phyloP scores from a whole-genome alignment of 2,797 vertebrate species.

The Mormyrops attenuatus region DNA sequence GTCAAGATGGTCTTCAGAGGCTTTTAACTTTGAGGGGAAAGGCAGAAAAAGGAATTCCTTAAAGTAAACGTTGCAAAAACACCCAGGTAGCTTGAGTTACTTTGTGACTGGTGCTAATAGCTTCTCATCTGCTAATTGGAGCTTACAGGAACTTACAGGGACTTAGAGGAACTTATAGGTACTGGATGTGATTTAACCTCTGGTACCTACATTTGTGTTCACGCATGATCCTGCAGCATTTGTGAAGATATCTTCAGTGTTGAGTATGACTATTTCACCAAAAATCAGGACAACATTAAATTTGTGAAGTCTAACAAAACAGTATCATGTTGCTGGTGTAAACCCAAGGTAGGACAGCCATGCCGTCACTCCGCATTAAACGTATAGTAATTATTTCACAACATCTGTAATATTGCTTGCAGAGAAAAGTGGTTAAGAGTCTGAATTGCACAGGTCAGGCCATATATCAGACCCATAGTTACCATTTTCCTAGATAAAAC shows the following conservation, averaged over 20 bases:
- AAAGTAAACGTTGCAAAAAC: slow-evolving; percentile 33
- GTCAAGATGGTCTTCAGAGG: slow-evolving; percentile 34
- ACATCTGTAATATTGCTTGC: neutral
- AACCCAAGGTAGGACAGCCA: neutral
- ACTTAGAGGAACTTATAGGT: slow-evolving; percentile 30
- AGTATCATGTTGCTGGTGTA: neutral
- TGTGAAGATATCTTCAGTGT: neutral
- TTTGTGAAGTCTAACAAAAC: too few species aligned
- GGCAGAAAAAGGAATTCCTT: slow-evolving; percentile 6
- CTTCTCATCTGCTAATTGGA: slow-evolving; percentile 9
- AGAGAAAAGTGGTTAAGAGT: neutral
- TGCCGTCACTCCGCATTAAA: neutral
- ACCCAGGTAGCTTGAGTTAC: slow-evolving; percentile 28
- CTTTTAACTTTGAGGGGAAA: slow-evolving; percentile 27
- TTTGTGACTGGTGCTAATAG: slow-evolving; percentile 32
- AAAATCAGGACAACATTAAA: neutral
- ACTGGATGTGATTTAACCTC: neutral
- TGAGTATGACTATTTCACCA: neutral
- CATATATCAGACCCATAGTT: neutral
- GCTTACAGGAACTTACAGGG: slow-evolving; percentile 31
- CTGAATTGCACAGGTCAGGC: neutral
- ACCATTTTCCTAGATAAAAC: neutral
- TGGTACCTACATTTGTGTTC: neutral
- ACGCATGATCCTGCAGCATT: neutral
- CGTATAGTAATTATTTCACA: neutral